These are phyloP conservation scores for Ephestia elutella DNA, from an alignment of 1,140 invertebrate species.

Conservation along the genomic window DNA sequence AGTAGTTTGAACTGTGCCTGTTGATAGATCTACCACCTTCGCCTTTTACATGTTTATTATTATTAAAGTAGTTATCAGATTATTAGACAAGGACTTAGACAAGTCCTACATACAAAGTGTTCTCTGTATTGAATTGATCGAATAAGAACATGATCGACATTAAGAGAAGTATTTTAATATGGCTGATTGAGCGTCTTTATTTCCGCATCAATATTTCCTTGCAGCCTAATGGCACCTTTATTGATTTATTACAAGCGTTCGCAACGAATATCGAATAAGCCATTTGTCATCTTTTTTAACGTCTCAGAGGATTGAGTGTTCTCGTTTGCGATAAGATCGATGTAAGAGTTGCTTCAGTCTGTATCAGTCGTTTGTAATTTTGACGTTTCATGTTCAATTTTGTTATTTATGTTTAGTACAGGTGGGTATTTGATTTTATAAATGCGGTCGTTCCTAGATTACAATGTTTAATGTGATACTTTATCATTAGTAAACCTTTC, in stretches of 20 bases:
- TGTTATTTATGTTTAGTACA: no score
- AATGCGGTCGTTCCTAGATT: no score
- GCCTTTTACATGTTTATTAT: no score
- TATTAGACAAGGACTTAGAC: no score
- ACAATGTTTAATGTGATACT: no score
- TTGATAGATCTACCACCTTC: no score
- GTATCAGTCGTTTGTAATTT: background rate
- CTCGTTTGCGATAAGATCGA: conserved; percentile 8
- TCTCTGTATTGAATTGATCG: no score
- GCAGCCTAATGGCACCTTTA: conserved; percentile 17
- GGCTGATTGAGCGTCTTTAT: conserved; percentile 12
- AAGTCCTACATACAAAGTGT: no score
- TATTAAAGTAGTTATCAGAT: no score
- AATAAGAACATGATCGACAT: background rate
- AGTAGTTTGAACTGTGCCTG: no score
- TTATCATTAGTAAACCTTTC: no score
- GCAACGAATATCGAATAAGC: conserved; percentile 19
- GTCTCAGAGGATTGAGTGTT: conserved; percentile 11
- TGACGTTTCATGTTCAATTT: background rate
- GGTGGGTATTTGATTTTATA: no score
- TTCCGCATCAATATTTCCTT: conserved; percentile 11
- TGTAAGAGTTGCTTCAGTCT: conserved; percentile 4
- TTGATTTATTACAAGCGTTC: conserved; percentile 23
- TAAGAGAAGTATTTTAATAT: conserved; percentile 12
- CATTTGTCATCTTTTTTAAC: conserved; percentile 25